Conservation (phyloP, 2,113 vertebrate genomes). For the Sylvilagus bachmani region DNA sequence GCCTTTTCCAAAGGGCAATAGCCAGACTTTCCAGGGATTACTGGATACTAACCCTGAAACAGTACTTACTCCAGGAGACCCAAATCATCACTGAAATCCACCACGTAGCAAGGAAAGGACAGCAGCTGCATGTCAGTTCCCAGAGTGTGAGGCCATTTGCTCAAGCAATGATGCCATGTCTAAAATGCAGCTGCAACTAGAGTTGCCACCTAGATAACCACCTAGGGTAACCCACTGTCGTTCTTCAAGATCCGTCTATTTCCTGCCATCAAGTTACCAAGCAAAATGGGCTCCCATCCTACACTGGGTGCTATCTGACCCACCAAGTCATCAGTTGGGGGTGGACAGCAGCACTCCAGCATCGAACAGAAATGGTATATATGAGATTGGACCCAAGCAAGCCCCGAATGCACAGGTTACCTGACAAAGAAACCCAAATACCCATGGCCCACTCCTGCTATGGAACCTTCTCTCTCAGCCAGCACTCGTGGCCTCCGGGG, state of each 20-base stretch:
- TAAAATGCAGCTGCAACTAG: background rate
- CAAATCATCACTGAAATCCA: conserved; percentile 9
- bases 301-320: background rate
- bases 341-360: background rate
- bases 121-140: background rate
- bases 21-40: background rate
- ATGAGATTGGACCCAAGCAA: background rate
- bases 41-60: background rate
- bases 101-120: background rate
- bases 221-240: background rate
- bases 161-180: background rate
- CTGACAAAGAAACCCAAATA: background rate
- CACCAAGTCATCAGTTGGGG: background rate
- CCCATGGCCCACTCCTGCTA: background rate
- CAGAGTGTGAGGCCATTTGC: background rate
- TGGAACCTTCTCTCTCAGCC: background rate
- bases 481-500: background rate
- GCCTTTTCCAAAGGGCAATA: background rate
- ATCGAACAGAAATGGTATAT: background rate
- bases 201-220: background rate
- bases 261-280: conserved; percentile 3
- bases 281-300: background rate
- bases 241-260: background rate
- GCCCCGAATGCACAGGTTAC: background rate
- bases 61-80: background rate